These are phyloP conservation scores for Mystacornis crossleyi DNA, from an alignment of 2,113 vertebrate species.

Conservation along the genomic window DNA sequence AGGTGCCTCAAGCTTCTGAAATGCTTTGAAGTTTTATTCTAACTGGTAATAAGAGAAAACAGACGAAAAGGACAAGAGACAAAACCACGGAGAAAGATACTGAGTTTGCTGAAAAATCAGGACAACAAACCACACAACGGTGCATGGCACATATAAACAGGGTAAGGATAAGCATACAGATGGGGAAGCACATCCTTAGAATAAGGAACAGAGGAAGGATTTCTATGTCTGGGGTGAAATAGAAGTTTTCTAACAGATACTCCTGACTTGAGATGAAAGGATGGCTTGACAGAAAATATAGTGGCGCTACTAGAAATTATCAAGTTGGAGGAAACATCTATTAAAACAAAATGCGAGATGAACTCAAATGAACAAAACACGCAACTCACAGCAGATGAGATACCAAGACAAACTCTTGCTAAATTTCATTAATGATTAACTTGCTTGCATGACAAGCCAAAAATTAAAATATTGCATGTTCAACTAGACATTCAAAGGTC, in stretches of 20 bases:
- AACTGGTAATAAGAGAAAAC: not conserved
- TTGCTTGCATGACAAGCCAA: not conserved
- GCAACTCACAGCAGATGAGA: not conserved
- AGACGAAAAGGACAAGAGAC: not conserved
- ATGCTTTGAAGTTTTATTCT: not conserved
- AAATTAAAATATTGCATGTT: not conserved
- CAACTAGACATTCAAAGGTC: not conserved
- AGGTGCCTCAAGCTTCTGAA: not conserved
- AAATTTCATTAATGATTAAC: conserved; percentile 52
- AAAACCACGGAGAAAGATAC: not conserved
- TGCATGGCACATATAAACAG: not conserved
- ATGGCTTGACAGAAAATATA: not conserved
- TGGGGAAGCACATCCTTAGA: not conserved
- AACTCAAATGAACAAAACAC: not conserved
- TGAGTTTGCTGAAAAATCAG: not conserved
- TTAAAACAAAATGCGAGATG: not conserved
- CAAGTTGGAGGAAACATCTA: not conserved
- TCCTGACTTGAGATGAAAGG: not conserved
- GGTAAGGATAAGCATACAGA: not conserved
- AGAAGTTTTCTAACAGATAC: not conserved
- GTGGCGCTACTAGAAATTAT: not conserved
- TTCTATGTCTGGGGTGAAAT: not conserved
- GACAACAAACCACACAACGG: not conserved
- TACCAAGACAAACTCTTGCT: not conserved
- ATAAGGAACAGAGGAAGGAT: not conserved